Base-by-base conservation (phyloP, 1,140 invertebrate genomes). In the Centruroides sculpturatus region DNA sequence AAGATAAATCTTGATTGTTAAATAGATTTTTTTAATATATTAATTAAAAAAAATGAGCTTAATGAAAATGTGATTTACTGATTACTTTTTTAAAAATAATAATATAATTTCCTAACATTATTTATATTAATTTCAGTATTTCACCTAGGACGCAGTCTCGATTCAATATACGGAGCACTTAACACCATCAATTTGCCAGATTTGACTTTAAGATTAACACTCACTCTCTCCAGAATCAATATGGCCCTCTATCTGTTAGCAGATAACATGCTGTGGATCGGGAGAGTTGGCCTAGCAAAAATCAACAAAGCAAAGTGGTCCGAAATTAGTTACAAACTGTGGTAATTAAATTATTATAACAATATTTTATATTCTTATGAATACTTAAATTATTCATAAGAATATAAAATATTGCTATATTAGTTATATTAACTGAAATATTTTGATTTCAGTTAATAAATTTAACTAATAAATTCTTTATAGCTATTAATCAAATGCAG, bases 211-310 rank as follows among this genome's bases (percentile, higher is more conserved):
- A 79, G 84, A 62, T 71, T 85, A 35, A 84, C 83, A 54, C 68
- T 88, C 11, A 86, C 86, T 5, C 68, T 89, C 61, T 85, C 87
- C 49, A 87, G 87, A 75, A 79, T 93, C 55, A 78, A 85, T n/a
- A 82, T 85, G 71, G 81, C 85, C 0, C 69, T 90, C 12, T 93
- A 83, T 67, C 76, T 93, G 6, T 74, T 92, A 11, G 81, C 85
- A 36, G 90, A 94, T 71, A 88, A 93, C 69, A 79, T 91, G 9
- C 78, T 92, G 7, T 92, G 88, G 86, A 70, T 90, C 7, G 81
- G 83, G 34, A 79, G 83, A 67, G 81, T 83, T 56, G 88, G 88
- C 36, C 74, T 92, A 7, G 73, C 84, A 4, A 77, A 79, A 64
- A 77, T 86, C 3, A 79, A 92, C 69, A 76, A 82, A 6, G 80